These are phyloP conservation scores for Sphenopsis melanotis DNA, from an alignment of 2,797 vertebrate species.

Conservation along the genomic window DNA sequence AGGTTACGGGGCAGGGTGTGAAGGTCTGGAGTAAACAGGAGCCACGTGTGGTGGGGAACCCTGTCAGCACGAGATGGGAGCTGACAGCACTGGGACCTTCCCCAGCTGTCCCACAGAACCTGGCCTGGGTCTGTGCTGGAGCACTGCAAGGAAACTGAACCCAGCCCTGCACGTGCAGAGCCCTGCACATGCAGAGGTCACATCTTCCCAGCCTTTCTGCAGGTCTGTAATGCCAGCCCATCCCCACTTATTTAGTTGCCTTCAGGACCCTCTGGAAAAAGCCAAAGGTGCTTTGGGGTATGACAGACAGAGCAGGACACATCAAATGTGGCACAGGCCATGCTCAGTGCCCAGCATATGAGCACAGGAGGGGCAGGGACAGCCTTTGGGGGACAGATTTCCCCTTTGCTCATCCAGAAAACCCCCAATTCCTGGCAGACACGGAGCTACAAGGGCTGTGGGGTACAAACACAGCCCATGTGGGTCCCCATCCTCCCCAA, in stretches of 20 bases:
- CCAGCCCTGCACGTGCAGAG: not conserved
- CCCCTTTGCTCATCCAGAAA: not conserved
- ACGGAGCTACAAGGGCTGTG: not conserved
- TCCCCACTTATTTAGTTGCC: not conserved
- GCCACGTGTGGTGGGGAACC: rapidly evolving
- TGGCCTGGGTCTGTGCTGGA: not conserved
- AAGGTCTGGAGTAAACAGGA: not conserved
- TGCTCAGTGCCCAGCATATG: not conserved
- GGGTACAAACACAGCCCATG: rapidly evolving
- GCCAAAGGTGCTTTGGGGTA: not conserved
- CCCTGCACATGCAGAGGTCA: not conserved
- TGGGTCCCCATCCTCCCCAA: not conserved
- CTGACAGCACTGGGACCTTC: not conserved
- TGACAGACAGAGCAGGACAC: not conserved
- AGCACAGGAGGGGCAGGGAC: not conserved
- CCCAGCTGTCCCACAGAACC: not conserved
- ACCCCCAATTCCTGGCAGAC: not conserved
- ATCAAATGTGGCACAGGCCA: rapidly evolving
- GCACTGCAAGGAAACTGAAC: not conserved
- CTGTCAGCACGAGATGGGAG: not conserved
- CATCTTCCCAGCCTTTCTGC: not conserved
- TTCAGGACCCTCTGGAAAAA: not conserved
- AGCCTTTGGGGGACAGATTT: not conserved
- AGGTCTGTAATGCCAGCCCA: not conserved
- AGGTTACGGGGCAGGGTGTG: rapidly evolving